These are phyloP conservation scores for Lochmaea crataegi DNA, from an alignment of 2,888 invertebrate species.

Conservation along the genomic window DNA sequence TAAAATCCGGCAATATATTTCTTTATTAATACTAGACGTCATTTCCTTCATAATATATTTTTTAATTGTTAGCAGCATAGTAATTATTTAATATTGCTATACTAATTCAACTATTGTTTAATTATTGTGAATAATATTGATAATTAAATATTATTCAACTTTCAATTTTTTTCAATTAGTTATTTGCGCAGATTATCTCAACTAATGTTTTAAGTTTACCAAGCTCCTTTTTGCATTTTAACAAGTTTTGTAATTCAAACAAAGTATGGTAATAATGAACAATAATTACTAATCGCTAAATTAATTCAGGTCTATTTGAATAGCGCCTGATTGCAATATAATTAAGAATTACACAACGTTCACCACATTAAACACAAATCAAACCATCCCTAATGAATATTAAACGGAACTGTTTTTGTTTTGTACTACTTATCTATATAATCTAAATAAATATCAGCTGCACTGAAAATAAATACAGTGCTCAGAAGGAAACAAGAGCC, in stretches of 20 bases:
- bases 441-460: slow-evolving; percentile 4
- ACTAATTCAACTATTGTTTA: no score
- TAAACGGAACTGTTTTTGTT: slow-evolving; percentile 21
- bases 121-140: neutral
- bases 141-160: neutral
- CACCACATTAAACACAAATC: slow-evolving; percentile 24
- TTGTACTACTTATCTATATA: slow-evolving; percentile 28
- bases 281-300: slow-evolving; percentile 13
- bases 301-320: slow-evolving; percentile 4
- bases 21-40: no score
- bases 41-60: no score
- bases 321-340: slow-evolving; percentile 13
- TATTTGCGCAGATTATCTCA: neutral
- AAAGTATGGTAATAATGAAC: slow-evolving; percentile 2
- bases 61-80: no score
- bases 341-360: slow-evolving; percentile 23
- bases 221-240: slow-evolving; percentile 10
- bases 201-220: slow-evolving; percentile 5
- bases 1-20: no score
- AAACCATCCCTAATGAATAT: slow-evolving; percentile 31
- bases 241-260: neutral
- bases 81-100: no score
- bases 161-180: neutral
- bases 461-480: no score
- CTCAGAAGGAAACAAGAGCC: no score